Evolutionary conservation across 2,113 vertebrate genomes (phyloP), one percentile per base, ranked within the genome.

Genomic region (Rhinolophus sinicus): DNA sequence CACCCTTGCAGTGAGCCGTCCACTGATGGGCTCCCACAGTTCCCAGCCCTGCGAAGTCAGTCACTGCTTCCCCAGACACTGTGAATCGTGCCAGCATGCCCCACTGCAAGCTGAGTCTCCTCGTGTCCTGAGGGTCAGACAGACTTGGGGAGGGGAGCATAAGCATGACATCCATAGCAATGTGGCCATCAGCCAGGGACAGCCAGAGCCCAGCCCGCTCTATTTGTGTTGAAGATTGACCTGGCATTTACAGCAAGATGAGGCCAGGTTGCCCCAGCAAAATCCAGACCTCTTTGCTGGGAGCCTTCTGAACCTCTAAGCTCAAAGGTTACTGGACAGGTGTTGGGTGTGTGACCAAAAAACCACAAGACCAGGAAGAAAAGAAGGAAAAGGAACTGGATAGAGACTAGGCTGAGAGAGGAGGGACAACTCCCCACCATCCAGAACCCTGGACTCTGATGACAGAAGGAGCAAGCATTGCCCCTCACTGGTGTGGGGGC

Each of bases 21-120:
- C 75, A 24, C 24, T 0, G 0, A 26, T 47, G 70, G 64, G 8
- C 30, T 77, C 72, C 64, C 38, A 16, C 0, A 0, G 15, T 50
- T 40, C 56, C 64, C 44, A 65, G 44, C 15, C 38, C 38, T 12
- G 83, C 65, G 69, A 78, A 52, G 30, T 50, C 69, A 22, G 62
- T 65, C 84, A 76, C n/a, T 0, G 58, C 47, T 93, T 89, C 78
- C 78, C 62, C 81, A 92, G 67, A 94, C 64, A 11, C 44, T 10
- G 3, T 1, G 50, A 90, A n/a, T 1, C 7, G 1, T 9, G 72
- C 82, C 67, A 52, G 21, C 8, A 12, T 12, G 47, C 72, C 54
- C 82, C 76, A 10, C 24, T n/a, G 44, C 0, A 0, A 70, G 30
- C 77, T 0, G 0, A n/a, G 62, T 73, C 21, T 87, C 50, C 87